Base-by-base conservation (phyloP, 2,113 vertebrate genomes). In the Lepus europaeus region DNA sequence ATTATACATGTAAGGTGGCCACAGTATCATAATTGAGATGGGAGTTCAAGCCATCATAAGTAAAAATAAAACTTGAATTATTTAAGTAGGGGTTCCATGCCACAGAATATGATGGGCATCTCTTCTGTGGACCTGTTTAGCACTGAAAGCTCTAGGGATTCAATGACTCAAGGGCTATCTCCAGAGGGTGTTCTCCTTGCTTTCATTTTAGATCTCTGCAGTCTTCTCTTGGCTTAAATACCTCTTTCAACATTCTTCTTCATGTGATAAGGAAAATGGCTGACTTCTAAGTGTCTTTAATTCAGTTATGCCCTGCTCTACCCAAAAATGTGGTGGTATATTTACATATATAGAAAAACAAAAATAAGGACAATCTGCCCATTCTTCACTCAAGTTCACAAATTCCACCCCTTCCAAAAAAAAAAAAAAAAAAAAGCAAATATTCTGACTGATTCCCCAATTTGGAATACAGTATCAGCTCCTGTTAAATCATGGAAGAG, bases 201-300 rank as follows among this genome's bases (percentile, higher is more conserved):
- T 39, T 51, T 83, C 33, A 63, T 69, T 83, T 95, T 33, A 9
- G 63, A 64, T 81, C n/a, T 69, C 45, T 91, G 45, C 63, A 69
- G 4, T 23, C 69, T 49, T 4, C 73, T 3, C 69, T 68, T 87
- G 49, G 6, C 23, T 72, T 74, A 45, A 84, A 39, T 84, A 16
- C 25, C 31, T 76, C 20, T 39, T 84, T 51, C 4, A 85, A 51
- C 49, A 2, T 19, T 94, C 63, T 82, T 53, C 49, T 70, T 63
- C 51, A 36, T 87, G 61, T 68, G 22, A 56, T 33, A 66, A 87
- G 23, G 72, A 92, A 79, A 92, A 77, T 25, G 39, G 2, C 31
- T 77, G 74, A 1, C 61, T 94, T 72, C 80, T 14, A 51, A 31
- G 31, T 82, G 19, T 61, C 56, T 63, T 68, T 84, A 74, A 76